A percentile compares a stretch with the other conserved stretches of the same genome.
Evolutionary conservation across 2,113 vertebrate species (phyloP).

Genomic region (Hippocampus zosterae): DNA sequence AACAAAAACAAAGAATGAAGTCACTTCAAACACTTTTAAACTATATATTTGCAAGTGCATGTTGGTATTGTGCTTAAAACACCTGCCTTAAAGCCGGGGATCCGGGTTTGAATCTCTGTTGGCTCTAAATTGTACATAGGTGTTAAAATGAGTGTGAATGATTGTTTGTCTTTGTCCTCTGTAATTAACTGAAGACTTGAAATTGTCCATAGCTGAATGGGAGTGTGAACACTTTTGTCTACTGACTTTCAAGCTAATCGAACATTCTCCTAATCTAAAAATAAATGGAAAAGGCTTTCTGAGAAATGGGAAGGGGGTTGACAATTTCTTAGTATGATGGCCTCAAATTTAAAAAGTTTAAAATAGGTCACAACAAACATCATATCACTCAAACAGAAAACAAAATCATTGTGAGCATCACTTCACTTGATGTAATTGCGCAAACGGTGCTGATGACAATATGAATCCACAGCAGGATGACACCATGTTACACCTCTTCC

Average conservation of each 20-base stretch:
- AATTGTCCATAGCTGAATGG: too few relatives aligned
- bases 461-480: constrained; percentile 21
- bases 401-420: neutral
- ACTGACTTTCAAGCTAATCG: neutral
- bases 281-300: constrained; percentile 44
- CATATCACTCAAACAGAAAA: constrained; percentile 5
- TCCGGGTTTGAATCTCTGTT: too few relatives aligned
- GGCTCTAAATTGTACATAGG: too few relatives aligned
- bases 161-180: too few relatives aligned
- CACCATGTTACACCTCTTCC: constrained; percentile 24
- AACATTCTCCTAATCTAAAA: constrained; percentile 57
- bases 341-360: neutral
- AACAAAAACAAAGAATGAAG: too few relatives aligned
- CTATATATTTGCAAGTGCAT: too few relatives aligned
- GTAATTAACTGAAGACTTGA: too few relatives aligned
- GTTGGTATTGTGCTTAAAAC: too few relatives aligned
- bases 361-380: neutral
- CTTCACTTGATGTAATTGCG: neutral
- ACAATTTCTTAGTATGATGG: constrained; percentile 15
- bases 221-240: too few relatives aligned
- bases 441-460: constrained; percentile 19
- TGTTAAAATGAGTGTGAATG: too few relatives aligned
- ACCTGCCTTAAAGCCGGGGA: too few relatives aligned
- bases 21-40: too few relatives aligned
- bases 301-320: constrained; percentile 50